Base-by-base conservation (phyloP, 2,888 invertebrate species). In the Cryptus armator region DNA sequence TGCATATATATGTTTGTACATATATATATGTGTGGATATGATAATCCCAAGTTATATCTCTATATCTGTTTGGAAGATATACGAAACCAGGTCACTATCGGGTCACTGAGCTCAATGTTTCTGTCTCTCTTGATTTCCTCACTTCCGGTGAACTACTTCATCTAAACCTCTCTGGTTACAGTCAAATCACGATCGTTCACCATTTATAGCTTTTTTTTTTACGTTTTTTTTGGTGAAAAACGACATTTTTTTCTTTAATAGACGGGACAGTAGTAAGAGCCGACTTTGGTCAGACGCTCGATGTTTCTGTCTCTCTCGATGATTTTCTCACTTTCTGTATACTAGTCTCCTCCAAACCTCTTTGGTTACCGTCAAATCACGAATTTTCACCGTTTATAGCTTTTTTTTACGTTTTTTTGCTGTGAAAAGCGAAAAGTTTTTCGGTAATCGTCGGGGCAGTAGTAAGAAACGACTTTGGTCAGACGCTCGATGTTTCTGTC, bases 41-140 rank as follows among this genome's bases (percentile, higher is more conserved):
- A 67, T 67, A 64, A 68, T 68, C 44, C 46, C 16, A 59, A 59
- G 43, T 44, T 67, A 37, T 51, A 64, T 75, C 14, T 51, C 16
- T 75, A 75, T 75, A 79, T 46, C 76, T 53, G 82, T 24, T 70
- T 71, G 85, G 82, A 87, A 85, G 88, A 86, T 82, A 84, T 83
- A 88, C 86, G 85, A 90, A 91, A 92, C 88, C 87, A 88, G 92
- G 92, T 92, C 92, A 89, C 80, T 87, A 80, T 88, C 88, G 88
- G 91, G 90, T 92, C 91, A 91, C 90, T 91, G 91, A 91, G 92
- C 91, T 87, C 87, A 48, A 77, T 72, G 66, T 81, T 81, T 59
- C 74, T 66, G 64, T 81, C 74, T 75, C 77, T 70, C 74, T 74
- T 74, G 29, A 59, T 59, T 59, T 59, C 24, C 59, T 37, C 59